A percentile compares a stretch with the other conserved stretches of the same genome.
Evolutionary conservation across 2,888 invertebrate genomes (phyloP).

Genomic region (Geophilus truncorum): DNA sequence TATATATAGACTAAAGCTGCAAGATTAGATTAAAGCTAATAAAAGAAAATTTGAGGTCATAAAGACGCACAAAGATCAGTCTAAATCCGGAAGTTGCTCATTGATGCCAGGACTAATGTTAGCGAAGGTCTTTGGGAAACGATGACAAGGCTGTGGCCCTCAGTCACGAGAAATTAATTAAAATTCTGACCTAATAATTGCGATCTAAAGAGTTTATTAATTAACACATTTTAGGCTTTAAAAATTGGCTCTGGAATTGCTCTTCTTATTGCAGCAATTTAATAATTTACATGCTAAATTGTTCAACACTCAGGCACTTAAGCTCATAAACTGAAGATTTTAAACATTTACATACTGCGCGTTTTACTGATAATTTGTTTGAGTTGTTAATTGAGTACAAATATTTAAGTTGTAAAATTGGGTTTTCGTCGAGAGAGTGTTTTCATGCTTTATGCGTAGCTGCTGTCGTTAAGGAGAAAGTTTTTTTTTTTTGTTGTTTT

Average conservation of each 20-base stretch:
- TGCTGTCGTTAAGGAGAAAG: too few species aligned
- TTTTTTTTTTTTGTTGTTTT: too few species aligned
- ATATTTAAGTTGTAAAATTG: not conserved
- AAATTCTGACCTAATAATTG: not conserved
- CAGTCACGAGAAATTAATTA: conserved; percentile 9
- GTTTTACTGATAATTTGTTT: not conserved
- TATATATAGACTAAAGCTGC: not conserved
- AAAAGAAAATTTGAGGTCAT: not conserved
- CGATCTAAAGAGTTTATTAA: not conserved
- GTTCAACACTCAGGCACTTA: too few species aligned
- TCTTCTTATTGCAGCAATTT: not conserved
- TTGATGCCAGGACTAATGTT: not conserved
- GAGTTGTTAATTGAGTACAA: not conserved
- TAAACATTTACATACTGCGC: too few species aligned
- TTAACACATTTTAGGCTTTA: not conserved
- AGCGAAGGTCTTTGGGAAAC: not conserved
- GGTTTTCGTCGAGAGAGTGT: too few species aligned
- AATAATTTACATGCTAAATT: not conserved
- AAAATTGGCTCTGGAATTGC: not conserved
- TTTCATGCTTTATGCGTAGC: too few species aligned
- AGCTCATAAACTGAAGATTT: not conserved
- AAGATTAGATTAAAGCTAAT: not conserved
- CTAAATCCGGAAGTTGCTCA: not conserved
- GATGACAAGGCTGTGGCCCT: not conserved
- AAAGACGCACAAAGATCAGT: not conserved